Evolutionary conservation across 1,140 invertebrate species (phyloP).

Genomic region (Wasmannia auropunctata): DNA sequence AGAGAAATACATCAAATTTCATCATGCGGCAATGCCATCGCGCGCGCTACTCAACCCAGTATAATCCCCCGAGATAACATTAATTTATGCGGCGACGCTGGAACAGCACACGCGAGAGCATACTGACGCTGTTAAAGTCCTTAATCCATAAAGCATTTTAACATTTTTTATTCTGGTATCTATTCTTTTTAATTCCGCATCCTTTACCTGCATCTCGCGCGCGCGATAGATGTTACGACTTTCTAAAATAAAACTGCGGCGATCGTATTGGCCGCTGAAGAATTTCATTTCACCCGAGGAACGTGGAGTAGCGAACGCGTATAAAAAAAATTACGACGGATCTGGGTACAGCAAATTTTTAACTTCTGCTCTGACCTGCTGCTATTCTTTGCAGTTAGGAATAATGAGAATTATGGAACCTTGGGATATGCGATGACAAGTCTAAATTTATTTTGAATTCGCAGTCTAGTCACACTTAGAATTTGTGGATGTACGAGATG

Average conservation of each 20-base stretch:
- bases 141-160: conserved; percentile 42
- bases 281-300: conserved; percentile 51
- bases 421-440: not conserved
- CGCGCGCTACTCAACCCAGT: conserved; percentile 30
- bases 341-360: not conserved
- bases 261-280: conserved; percentile 27
- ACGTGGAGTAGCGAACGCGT: conserved; percentile 5
- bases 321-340: not conserved
- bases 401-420: not conserved
- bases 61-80: conserved; percentile 63
- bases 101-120: conserved; percentile 60
- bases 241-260: conserved; percentile 60
- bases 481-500: not conserved
- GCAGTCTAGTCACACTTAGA: not conserved
- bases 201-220: conserved; percentile 30
- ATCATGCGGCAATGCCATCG: conserved; percentile 56
- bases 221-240: conserved; percentile 20
- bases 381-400: not conserved
- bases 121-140: conserved; percentile 37
- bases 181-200: not conserved
- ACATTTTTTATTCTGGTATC: conserved; percentile 33
- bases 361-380: not conserved
- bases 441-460: not conserved
- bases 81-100: conserved; percentile 62
- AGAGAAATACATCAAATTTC: conserved; percentile 69